Evolutionary conservation across 2,888 invertebrate genomes (phyloP).

Genomic region (Agrotis segetum): DNA sequence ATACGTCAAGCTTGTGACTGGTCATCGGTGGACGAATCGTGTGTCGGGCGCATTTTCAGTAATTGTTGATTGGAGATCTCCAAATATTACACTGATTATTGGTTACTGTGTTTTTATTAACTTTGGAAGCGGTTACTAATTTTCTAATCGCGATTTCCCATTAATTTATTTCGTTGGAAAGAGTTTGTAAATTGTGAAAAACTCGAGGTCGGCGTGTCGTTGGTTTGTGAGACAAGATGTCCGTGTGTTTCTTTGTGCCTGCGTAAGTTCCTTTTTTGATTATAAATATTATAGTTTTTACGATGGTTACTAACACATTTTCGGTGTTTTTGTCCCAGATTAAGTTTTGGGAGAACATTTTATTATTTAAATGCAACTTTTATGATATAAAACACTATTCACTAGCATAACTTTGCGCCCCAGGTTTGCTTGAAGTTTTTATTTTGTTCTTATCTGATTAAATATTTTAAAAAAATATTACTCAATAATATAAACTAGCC

Average conservation of each 20-base stretch:
- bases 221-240: constrained; percentile 89
- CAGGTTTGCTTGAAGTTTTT: constrained; percentile 30
- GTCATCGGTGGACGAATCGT: constrained; percentile 91
- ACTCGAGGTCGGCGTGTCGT: constrained; percentile 72
- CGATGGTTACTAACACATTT: not conserved
- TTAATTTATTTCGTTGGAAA: constrained; percentile 71
- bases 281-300: constrained; percentile 43
- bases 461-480: not conserved
- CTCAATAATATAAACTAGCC: not conserved
- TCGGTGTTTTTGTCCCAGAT: not conserved
- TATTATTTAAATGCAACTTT: constrained; percentile 6
- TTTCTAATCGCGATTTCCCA: constrained; percentile 73
- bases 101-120: constrained; percentile 86
- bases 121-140: constrained; percentile 83
- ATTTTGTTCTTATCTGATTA: not conserved
- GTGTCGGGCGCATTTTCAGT: constrained; percentile 89
- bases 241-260: constrained; percentile 93
- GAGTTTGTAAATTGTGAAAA: constrained; percentile 64
- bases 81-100: constrained; percentile 90
- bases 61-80: constrained; percentile 91
- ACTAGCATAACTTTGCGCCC: constrained; percentile 2
- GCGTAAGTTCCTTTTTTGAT: constrained; percentile 91
- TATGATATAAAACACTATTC: not conserved
- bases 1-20: constrained; percentile 90
- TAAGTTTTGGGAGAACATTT: constrained; percentile 17